These are phyloP conservation scores for Craterocephalus amniculus DNA, from an alignment of 2,797 vertebrate species.

Conservation along the genomic window DNA sequence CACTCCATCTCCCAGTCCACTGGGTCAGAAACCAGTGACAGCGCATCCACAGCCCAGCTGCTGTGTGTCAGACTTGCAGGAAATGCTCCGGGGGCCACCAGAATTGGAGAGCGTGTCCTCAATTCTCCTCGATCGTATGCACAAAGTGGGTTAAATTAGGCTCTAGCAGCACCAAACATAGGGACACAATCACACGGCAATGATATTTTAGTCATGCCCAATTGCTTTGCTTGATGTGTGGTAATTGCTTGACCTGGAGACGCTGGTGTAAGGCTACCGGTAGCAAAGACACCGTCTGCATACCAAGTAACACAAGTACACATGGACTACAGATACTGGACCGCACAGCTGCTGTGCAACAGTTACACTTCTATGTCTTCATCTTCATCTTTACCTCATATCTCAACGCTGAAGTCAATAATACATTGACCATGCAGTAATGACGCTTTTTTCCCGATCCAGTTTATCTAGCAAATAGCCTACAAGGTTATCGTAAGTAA, in stretches of 20 bases:
- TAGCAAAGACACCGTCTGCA: slow-evolving; percentile 51
- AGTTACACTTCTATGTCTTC: slow-evolving; percentile 21
- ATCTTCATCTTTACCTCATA: slow-evolving; percentile 34
- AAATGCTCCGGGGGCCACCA: slow-evolving; percentile 57
- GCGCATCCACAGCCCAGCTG: slow-evolving; percentile 55
- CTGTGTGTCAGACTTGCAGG: slow-evolving; percentile 46
- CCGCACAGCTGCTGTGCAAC: slow-evolving; percentile 19
- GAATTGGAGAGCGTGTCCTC: slow-evolving; percentile 78
- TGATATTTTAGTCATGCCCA: slow-evolving; percentile 83
- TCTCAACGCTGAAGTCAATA: slow-evolving; percentile 37
- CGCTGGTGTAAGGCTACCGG: slow-evolving; percentile 46
- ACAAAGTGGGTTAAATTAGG: slow-evolving; percentile 82
- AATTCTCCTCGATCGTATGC: slow-evolving; percentile 73
- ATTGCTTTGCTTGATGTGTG: slow-evolving; percentile 82
- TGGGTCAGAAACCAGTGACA: slow-evolving; percentile 57
- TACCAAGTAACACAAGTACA: slow-evolving; percentile 58
- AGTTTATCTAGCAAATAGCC: slow-evolving; percentile 45
- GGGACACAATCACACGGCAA: slow-evolving; percentile 72
- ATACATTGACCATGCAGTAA: slow-evolving; percentile 38
- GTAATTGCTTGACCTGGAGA: slow-evolving; percentile 82
- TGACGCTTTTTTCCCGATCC: slow-evolving; percentile 47
- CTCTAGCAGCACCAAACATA: slow-evolving; percentile 71
- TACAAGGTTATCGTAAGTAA: slow-evolving; percentile 27
- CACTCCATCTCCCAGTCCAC: slow-evolving; percentile 51
- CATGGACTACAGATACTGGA: slow-evolving; percentile 22